phyloP scores from a whole-genome alignment of 37 sponge, comb jelly and placozoan species.

The Eunapius fragilis region DNA sequence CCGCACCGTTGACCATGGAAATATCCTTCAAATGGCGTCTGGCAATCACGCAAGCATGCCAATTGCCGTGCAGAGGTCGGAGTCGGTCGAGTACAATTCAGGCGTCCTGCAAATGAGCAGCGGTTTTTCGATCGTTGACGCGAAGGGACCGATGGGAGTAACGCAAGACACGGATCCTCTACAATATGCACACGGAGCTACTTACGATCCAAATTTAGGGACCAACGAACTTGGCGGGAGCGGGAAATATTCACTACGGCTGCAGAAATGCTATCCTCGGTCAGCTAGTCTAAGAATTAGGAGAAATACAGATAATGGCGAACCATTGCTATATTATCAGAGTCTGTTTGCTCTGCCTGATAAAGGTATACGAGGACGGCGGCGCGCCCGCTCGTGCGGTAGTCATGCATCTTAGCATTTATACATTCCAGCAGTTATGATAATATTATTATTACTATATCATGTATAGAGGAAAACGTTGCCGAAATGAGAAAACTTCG shows the following conservation, averaged over 20 bases:
- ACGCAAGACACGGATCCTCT: neutral
- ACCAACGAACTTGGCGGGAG: neutral
- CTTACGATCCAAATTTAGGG: neutral
- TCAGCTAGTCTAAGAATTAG: neutral
- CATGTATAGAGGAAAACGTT: neutral
- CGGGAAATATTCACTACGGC: neutral
- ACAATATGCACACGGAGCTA: neutral
- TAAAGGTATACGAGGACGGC: no score
- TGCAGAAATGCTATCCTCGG: neutral
- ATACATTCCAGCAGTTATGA: neutral
- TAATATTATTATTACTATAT: no score
- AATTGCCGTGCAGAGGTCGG: neutral
- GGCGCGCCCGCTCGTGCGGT: no score
- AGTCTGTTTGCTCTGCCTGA: no score
- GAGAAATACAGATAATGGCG: neutral
- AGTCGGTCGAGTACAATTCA: neutral
- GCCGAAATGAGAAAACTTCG: neutral
- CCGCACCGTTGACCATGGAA: neutral
- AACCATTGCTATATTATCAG: neutral
- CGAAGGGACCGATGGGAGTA: neutral
- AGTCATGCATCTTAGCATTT: neutral
- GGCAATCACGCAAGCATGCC: neutral
- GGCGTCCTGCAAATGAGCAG: neutral
- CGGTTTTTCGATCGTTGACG: neutral
- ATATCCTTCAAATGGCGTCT: neutral